Evolutionary conservation across 2,888 invertebrate species (phyloP).

Genomic region (Microctonus brassicae): DNA sequence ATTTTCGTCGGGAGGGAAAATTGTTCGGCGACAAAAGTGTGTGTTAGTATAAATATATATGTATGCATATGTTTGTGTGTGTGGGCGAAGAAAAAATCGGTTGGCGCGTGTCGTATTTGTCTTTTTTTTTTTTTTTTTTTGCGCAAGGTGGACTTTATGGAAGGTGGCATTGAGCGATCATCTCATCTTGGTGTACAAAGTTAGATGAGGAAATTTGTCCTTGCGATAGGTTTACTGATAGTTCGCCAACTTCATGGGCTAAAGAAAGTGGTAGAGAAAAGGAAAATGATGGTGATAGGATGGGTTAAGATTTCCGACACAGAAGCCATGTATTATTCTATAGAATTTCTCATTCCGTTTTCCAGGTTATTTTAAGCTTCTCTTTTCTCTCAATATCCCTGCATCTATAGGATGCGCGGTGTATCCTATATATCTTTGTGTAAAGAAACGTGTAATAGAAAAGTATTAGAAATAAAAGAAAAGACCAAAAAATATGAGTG

Average conservation of each 20-base stretch:
- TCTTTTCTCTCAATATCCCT: background rate
- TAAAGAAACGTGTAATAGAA: background rate
- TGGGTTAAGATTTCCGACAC: background rate
- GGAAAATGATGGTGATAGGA: slow-evolving; percentile 18
- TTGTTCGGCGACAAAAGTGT: background rate
- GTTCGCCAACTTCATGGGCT: slow-evolving; percentile 59
- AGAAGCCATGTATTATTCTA: slow-evolving; percentile 28
- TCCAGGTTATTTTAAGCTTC: slow-evolving; percentile 7
- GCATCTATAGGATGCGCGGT: background rate
- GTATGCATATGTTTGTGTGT: no score
- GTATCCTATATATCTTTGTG: background rate
- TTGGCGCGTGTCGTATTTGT: background rate
- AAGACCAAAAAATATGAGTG: background rate
- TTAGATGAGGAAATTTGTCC: slow-evolving; percentile 70
- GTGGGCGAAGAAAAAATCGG: slow-evolving; percentile 12
- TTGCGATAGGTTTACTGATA: slow-evolving; percentile 66
- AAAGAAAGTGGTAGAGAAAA: slow-evolving; percentile 31
- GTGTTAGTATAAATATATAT: background rate
- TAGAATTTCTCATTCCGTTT: slow-evolving; percentile 40
- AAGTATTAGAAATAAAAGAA: background rate
- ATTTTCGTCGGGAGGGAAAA: slow-evolving; percentile 17
- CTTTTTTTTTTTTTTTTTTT: no score
- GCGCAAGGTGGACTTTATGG: slow-evolving; percentile 13
- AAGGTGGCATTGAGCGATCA: slow-evolving; percentile 67
- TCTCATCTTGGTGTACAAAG: slow-evolving; percentile 67